Conservation (phyloP, 2,113 vertebrate genomes). For the Passer domesticus region DNA sequence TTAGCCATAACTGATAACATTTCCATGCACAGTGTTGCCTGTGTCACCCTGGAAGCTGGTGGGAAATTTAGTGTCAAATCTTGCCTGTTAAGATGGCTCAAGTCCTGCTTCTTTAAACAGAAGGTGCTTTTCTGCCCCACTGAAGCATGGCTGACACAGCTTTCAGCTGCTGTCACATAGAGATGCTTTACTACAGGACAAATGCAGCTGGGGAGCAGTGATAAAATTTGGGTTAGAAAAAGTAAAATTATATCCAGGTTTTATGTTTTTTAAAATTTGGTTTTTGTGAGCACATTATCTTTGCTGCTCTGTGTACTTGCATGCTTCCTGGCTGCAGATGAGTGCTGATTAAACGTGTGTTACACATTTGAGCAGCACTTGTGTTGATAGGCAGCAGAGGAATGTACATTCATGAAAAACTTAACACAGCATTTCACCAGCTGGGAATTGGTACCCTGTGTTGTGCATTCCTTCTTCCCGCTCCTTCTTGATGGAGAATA, state of each 20-base stretch:
- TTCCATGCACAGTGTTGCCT: neutral
- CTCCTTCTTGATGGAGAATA: neutral
- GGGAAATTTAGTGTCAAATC: neutral
- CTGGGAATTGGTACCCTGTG: neutral
- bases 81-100: neutral
- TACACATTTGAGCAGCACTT: neutral
- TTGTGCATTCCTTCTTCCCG: neutral
- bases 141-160: neutral
- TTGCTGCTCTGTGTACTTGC: neutral
- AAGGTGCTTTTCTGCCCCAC: slow-evolving; percentile 22
- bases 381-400: neutral
- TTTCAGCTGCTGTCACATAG: neutral
- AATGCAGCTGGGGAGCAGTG: neutral
- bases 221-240: neutral
- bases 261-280: too few relatives aligned
- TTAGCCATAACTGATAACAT: neutral
- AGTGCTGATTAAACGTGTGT: neutral
- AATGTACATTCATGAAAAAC: neutral
- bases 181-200: neutral
- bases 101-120: slow-evolving; percentile 5
- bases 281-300: neutral
- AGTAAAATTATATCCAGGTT: neutral
- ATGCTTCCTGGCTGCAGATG: neutral
- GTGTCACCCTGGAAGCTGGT: neutral
- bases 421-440: neutral